Evolutionary conservation across 35 echinoderm and acorn worm species (phyloP), one percentile per base, ranked within the genome.

Genomic region (Lytechinus pictus): DNA sequence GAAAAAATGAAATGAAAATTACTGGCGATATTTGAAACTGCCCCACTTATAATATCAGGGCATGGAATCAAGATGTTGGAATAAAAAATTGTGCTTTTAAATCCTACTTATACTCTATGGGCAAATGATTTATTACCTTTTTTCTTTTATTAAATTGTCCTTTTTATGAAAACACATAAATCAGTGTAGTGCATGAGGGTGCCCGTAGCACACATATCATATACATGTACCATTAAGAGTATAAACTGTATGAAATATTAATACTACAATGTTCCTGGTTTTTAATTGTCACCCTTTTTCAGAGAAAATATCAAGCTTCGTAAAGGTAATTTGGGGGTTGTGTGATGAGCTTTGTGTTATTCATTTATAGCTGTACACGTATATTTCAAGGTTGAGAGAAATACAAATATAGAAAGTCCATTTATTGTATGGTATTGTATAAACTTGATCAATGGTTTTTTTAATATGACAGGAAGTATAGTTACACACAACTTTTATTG

Each of bases 281-380:
- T 90, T 90, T 33, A 54, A 90, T 79, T 44, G n/a, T 90, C 24
- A 33, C 88, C 88, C 52, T 90, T 54, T 90, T 90, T 90, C 88
- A 90, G 88, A 90, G 29, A 19, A 90, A 58, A 93, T 19, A 57
- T 27, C 92, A 93, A 93, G 92, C 92, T 57, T 55, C 92, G 52
- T 93, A 93, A 93, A 93, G 92, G 92, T 93, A 93, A 93, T 55
- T 44, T 54, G 16, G 55, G 92, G 92, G 92, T 33, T 93, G 92
- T 93, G 92, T 93, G 54, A 93, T 55, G 88, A 90, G 28, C 16
- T 79, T 27, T 79, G 66, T 79, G n/a, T 79, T 24, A 79, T 79
- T 79, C 66, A 24, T 79, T 79, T 79, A 79, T 79, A 24, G 66
- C 19, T 79, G 66, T 79, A 44, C 33, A 44, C 2, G 2, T 57